Conservation (phyloP, 2,888 invertebrate genomes). For the Muscina levida region DNA sequence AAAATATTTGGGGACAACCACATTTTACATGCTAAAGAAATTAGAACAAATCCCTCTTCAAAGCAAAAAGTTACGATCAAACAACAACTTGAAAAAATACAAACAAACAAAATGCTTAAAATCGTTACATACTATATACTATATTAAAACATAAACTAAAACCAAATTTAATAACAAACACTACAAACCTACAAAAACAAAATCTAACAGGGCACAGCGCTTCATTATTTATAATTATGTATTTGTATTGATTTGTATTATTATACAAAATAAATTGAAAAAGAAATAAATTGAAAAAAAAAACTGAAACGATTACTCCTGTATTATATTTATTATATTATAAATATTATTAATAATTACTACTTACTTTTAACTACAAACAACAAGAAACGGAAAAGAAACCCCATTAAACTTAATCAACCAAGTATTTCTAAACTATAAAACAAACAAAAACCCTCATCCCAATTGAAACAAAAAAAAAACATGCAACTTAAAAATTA, state of each 20-base stretch:
- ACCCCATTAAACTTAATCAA: slow-evolving; percentile 21
- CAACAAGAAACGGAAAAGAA: slow-evolving; percentile 35
- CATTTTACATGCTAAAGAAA: slow-evolving; percentile 24
- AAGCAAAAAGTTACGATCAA: slow-evolving; percentile 42
- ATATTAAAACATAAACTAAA: slow-evolving; percentile 44
- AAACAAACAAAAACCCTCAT: slow-evolving; percentile 18
- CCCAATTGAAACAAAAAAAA: slow-evolving; percentile 39
- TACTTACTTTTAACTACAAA: slow-evolving; percentile 45
- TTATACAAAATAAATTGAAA: slow-evolving; percentile 35
- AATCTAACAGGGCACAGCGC: slow-evolving; percentile 67
- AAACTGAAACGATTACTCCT: slow-evolving; percentile 48
- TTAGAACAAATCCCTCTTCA: slow-evolving; percentile 17
- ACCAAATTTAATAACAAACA: slow-evolving; percentile 33
- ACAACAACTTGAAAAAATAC: no score
- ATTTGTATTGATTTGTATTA: slow-evolving; percentile 47
- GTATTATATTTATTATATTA: slow-evolving; percentile 60
- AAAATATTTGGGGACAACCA: slow-evolving; percentile 25
- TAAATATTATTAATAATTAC: slow-evolving; percentile 59
- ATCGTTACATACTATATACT: slow-evolving; percentile 63
- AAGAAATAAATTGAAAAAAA: no score
- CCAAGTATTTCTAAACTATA: slow-evolving; percentile 53
- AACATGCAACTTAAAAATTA: slow-evolving; percentile 55
- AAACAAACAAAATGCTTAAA: slow-evolving; percentile 51
- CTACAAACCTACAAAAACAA: slow-evolving; percentile 38
- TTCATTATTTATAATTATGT: slow-evolving; percentile 59